These are phyloP conservation scores for Rhinolophus ferrumequinum DNA, from an alignment of 2,113 vertebrate genomes.

Conservation along the genomic window DNA sequence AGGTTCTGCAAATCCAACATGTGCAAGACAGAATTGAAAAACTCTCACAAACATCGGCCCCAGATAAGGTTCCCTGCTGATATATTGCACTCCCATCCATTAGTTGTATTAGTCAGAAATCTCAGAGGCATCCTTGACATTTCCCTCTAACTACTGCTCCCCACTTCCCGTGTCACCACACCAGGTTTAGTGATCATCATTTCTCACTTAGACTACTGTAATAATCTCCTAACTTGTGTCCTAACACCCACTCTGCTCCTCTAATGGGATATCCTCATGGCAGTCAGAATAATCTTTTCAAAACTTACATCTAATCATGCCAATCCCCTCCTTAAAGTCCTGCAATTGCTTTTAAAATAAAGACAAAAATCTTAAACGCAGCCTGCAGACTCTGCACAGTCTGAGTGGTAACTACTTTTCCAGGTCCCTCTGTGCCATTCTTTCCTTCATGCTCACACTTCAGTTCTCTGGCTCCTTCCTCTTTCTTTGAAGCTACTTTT, in stretches of 20 bases:
- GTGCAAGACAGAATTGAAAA: not conserved
- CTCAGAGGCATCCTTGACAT: not conserved
- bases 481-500: not conserved
- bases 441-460: not conserved
- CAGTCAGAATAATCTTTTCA: not conserved
- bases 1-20: not conserved
- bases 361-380: not conserved
- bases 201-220: not conserved
- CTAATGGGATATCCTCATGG: not conserved
- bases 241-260: not conserved
- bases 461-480: not conserved
- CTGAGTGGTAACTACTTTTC: not conserved
- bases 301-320: not conserved
- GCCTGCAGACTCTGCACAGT: no score
- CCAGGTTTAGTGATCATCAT: not conserved
- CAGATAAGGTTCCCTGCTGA: not conserved
- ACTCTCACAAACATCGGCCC: not conserved
- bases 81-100: not conserved
- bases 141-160: not conserved
- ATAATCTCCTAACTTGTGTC: not conserved
- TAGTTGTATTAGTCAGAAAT: not conserved
- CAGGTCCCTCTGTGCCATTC: not conserved
- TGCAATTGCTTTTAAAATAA: conserved; percentile 16
- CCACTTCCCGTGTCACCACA: not conserved
- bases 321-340: not conserved